Conservation (phyloP, 2,797 vertebrate genomes). For the Protonibea diacanthus region DNA sequence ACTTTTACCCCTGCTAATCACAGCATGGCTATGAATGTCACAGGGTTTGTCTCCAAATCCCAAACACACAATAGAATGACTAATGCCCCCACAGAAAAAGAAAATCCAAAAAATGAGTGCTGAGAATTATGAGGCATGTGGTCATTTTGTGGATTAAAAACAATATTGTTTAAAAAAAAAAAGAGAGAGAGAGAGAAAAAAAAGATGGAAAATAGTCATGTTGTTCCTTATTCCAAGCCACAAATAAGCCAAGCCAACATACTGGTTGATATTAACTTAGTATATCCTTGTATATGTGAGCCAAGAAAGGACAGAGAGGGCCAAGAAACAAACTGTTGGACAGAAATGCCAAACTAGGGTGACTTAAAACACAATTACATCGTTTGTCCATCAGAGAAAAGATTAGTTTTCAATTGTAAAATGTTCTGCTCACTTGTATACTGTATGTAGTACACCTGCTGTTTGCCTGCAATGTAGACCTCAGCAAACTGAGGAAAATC, state of each 20-base stretch:
- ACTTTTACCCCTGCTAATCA: slow-evolving; percentile 61
- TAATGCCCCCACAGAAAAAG: slow-evolving; percentile 38
- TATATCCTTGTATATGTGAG: background rate
- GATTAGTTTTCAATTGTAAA: background rate
- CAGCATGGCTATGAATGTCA: slow-evolving; percentile 42
- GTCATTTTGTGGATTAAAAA: slow-evolving; percentile 1
- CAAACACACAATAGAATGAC: slow-evolving; percentile 31
- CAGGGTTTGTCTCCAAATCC: slow-evolving; percentile 49
- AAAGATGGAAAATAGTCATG: background rate
- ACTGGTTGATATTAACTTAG: background rate
- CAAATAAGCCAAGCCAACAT: background rate
- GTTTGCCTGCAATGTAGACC: background rate
- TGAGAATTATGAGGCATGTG: slow-evolving; percentile 41
- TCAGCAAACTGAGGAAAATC: slow-evolving; percentile 18
- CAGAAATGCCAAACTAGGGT: background rate
- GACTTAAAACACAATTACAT: too few relatives aligned
- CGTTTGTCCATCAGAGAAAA: too few relatives aligned
- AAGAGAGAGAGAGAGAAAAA: too few relatives aligned
- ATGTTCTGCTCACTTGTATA: background rate
- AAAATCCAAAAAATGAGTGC: slow-evolving; percentile 25
- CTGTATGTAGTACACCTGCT: slow-evolving; percentile 3
- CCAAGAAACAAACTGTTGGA: background rate
- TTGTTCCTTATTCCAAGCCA: background rate
- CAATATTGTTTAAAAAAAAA: background rate
- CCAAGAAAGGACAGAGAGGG: background rate